Percentiles rank a stretch among this genome's conserved stretches.
These are phyloP conservation scores for Macaria notata DNA, from an alignment of 2,888 invertebrate genomes.

Conservation along the genomic window DNA sequence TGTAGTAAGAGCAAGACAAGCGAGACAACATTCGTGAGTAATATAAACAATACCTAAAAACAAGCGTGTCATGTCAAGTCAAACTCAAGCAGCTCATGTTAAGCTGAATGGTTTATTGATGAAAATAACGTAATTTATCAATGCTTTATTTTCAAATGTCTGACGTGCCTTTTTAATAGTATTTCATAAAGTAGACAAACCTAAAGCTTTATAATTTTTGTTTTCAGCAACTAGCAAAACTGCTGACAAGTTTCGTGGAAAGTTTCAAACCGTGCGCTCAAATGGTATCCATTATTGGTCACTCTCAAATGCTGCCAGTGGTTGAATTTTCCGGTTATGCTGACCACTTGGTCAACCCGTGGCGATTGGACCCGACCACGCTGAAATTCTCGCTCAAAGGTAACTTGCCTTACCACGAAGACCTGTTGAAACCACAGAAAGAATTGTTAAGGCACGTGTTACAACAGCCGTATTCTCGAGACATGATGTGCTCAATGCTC, in stretches of 20 bases:
- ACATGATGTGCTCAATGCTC: conserved; percentile 97
- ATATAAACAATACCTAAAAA: too few relatives aligned
- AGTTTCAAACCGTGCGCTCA: conserved; percentile 96
- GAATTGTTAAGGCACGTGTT: conserved; percentile 93
- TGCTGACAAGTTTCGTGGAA: conserved; percentile 94
- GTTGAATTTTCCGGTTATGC: conserved; percentile 96
- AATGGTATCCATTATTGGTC: conserved; percentile 96
- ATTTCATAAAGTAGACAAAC: too few relatives aligned
- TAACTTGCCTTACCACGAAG: conserved; percentile 94
- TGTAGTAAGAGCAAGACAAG: too few relatives aligned
- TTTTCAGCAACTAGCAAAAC: conserved; percentile 89
- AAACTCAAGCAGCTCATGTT: too few relatives aligned
- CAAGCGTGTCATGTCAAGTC: too few relatives aligned
- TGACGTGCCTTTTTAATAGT: too few relatives aligned
- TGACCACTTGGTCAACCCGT: conserved; percentile 94
- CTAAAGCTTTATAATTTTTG: too few relatives aligned
- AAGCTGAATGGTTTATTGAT: too few relatives aligned
- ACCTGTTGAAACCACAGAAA: conserved; percentile 94
- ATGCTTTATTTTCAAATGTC: too few relatives aligned
- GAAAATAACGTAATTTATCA: too few relatives aligned
- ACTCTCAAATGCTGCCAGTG: conserved; percentile 95
- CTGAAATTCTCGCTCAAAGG: conserved; percentile 83
- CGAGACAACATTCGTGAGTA: too few relatives aligned
- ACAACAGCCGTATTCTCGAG: conserved; percentile 97
- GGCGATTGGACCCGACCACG: conserved; percentile 95